A percentile compares a stretch with the other conserved stretches of the same genome.
phyloP scores from a whole-genome alignment of 2,113 vertebrate species.

The Phaetusa simplex region DNA sequence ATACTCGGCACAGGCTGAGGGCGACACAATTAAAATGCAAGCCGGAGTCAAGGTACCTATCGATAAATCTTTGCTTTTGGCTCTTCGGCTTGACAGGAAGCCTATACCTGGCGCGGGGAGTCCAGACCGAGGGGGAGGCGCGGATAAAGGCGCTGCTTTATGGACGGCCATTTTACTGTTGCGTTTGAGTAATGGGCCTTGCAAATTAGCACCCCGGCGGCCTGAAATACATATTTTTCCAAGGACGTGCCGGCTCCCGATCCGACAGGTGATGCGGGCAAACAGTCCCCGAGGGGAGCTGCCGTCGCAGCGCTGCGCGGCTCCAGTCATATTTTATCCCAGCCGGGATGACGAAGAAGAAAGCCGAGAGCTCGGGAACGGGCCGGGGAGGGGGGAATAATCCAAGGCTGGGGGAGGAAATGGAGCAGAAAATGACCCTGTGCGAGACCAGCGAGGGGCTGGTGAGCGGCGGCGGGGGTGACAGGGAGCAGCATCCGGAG shows the following conservation, averaged over 20 bases:
- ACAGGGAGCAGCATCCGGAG: neutral
- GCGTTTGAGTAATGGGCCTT: slow-evolving; percentile 80
- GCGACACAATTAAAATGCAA: slow-evolving; percentile 62
- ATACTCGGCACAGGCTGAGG: neutral
- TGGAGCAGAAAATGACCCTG: slow-evolving; percentile 69
- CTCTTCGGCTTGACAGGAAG: slow-evolving; percentile 73
- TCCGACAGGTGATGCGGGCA: slow-evolving; percentile 69
- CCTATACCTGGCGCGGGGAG: slow-evolving; percentile 46
- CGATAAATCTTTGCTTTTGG: slow-evolving; percentile 75
- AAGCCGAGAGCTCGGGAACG: neutral
- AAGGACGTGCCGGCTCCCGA: slow-evolving; percentile 67
- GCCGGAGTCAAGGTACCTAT: slow-evolving; percentile 46
- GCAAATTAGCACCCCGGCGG: slow-evolving; percentile 77
- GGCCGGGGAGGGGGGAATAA: neutral
- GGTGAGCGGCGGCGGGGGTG: neutral
- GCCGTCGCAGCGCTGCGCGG: slow-evolving; percentile 43
- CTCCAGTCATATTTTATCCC: slow-evolving; percentile 64
- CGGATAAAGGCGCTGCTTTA: slow-evolving; percentile 55
- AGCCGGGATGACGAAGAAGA: slow-evolving; percentile 41
- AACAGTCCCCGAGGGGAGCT: slow-evolving; percentile 60
- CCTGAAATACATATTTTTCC: slow-evolving; percentile 76
- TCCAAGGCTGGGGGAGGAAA: slow-evolving; percentile 56
- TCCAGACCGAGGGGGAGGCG: slow-evolving; percentile 47
- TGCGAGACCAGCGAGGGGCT: neutral
- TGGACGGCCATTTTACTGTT: slow-evolving; percentile 69